A percentile compares a stretch with the other conserved stretches of the same genome.
Evolutionary conservation across 1,140 invertebrate genomes (phyloP).

Genomic region (Maconellicoccus hirsutus): DNA sequence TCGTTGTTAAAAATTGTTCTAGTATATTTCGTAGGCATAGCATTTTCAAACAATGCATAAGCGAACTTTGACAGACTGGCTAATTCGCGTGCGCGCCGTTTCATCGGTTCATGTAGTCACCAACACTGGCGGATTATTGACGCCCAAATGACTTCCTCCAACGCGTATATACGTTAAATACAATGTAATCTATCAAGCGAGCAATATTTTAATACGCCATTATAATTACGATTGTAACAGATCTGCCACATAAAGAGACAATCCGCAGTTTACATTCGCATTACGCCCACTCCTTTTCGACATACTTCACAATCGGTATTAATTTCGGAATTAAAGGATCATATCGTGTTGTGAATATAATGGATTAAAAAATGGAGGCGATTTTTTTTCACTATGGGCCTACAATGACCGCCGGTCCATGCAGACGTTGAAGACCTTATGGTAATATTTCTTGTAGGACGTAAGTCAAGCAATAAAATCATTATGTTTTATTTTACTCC

Average conservation of each 20-base stretch:
- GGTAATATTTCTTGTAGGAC: background rate
- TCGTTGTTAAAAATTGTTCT: background rate
- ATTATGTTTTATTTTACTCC: no score
- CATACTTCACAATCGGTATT: background rate
- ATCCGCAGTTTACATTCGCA: background rate
- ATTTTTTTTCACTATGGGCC: background rate
- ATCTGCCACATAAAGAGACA: background rate
- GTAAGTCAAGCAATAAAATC: no score
- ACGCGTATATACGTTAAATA: background rate
- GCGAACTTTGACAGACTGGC: background rate
- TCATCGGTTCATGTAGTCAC: background rate
- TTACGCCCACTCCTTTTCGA: background rate
- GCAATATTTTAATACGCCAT: background rate
- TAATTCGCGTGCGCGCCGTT: background rate
- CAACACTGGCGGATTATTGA: background rate
- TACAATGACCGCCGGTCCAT: background rate
- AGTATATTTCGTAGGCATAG: background rate
- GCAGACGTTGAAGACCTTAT: background rate
- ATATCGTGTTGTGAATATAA: no score
- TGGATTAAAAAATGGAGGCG: background rate
- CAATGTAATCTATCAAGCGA: conserved; percentile 8
- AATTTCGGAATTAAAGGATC: background rate
- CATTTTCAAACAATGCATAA: background rate
- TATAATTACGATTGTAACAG: background rate
- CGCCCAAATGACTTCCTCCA: conserved; percentile 6